Conservation (phyloP, 2,888 invertebrate species). For the Pollenia angustigena region DNA sequence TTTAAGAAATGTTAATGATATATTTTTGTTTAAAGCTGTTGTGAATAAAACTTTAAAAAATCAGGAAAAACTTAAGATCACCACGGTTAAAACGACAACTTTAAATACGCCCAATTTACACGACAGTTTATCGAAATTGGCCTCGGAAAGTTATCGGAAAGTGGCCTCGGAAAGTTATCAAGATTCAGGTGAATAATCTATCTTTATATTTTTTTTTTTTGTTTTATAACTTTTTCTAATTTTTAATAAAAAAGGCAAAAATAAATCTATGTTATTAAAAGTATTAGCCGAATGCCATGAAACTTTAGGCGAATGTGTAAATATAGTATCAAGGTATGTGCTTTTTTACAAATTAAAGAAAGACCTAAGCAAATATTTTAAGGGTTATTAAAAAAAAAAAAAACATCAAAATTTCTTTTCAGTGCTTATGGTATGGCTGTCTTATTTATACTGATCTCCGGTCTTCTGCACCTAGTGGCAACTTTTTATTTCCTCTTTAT, state of each 20-base stretch:
- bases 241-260: constrained; percentile 75
- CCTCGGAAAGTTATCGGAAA: constrained; percentile 29
- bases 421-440: constrained; percentile 85
- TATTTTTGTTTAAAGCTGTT: background rate
- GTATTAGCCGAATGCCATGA: constrained; percentile 82
- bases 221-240: background rate
- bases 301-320: constrained; percentile 81
- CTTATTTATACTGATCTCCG: constrained; percentile 85
- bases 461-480: constrained; percentile 86
- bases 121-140: constrained; percentile 55
- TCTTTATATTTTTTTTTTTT: background rate
- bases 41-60: constrained; percentile 43
- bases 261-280: constrained; percentile 77
- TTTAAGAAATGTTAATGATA: background rate
- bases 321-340: constrained; percentile 80
- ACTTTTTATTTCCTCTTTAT: constrained; percentile 86
- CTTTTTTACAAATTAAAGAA: background rate
- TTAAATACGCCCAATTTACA: constrained; percentile 46
- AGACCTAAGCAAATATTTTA: no score
- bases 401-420: background rate
- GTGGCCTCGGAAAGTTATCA: constrained; percentile 34
- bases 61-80: constrained; percentile 75
- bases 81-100: constrained; percentile 76
- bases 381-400: no score
- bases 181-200: constrained; percentile 39